phyloP scores from a whole-genome alignment of 2,888 invertebrate genomes.

The Nipponacmea schrenckii region DNA sequence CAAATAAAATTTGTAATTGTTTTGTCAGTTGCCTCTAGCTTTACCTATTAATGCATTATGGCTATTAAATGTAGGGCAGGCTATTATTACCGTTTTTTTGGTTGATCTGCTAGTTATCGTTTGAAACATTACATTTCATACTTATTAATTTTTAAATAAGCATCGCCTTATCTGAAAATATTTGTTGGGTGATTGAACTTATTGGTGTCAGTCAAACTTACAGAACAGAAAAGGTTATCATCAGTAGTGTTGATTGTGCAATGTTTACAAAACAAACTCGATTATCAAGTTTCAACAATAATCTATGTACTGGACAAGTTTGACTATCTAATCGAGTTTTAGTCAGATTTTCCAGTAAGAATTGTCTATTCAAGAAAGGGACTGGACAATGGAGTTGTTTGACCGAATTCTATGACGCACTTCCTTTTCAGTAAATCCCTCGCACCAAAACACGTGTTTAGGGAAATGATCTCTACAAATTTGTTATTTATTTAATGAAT shows the following conservation, averaged over 20 bases:
- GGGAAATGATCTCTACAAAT: constrained; percentile 2
- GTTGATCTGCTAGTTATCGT: too few species aligned
- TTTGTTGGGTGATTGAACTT: too few species aligned
- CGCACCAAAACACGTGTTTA: background rate
- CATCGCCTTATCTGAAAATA: too few species aligned
- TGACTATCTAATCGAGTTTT: background rate
- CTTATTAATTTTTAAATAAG: too few species aligned
- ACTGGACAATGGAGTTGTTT: background rate
- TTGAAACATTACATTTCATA: too few species aligned
- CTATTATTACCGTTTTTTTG: too few species aligned
- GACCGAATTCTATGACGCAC: background rate
- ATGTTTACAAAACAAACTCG: background rate
- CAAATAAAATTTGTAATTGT: too few species aligned
- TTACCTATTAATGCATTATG: too few species aligned
- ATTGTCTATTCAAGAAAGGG: background rate
- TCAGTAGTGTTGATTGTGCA: background rate
- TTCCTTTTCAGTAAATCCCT: constrained; percentile 1
- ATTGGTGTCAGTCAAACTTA: too few species aligned
- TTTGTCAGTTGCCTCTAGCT: too few species aligned
- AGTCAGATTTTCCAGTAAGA: background rate
- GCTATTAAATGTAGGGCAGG: too few species aligned
- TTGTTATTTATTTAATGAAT: background rate
- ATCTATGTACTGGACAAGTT: background rate
- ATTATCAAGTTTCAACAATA: background rate
- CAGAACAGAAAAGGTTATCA: too few species aligned